Evolutionary conservation across 2,113 vertebrate genomes (phyloP).

Genomic region (Eonycteris spelaea): DNA sequence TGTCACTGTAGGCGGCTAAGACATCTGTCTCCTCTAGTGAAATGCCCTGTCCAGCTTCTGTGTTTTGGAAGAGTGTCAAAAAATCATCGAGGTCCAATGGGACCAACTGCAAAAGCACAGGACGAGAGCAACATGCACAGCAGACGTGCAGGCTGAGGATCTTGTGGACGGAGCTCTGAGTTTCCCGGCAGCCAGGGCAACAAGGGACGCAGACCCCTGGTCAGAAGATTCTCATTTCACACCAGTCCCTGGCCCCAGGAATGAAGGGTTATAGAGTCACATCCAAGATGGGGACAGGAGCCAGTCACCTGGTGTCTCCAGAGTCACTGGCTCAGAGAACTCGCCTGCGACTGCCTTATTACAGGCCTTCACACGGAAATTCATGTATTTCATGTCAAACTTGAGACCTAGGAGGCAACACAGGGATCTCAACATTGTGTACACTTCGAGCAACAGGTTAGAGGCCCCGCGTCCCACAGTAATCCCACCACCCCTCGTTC

Average conservation of each 20-base stretch:
- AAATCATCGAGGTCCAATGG: not conserved
- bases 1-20: not conserved
- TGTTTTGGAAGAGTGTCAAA: not conserved
- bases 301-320: slow-evolving; percentile 92
- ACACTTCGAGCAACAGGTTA: not conserved
- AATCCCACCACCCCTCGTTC: not conserved
- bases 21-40: not conserved
- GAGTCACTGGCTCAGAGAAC: slow-evolving; percentile 92
- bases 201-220: not conserved
- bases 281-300: not conserved
- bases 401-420: slow-evolving; percentile 82
- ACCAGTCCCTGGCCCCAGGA: not conserved
- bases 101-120: not conserved
- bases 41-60: not conserved
- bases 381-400: slow-evolving; percentile 95
- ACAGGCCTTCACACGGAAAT: slow-evolving; percentile 93
- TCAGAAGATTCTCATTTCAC: not conserved
- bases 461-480: not conserved
- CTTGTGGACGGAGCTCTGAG: not conserved
- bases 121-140: not conserved
- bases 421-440: not conserved
- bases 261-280: not conserved
- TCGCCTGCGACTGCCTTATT: slow-evolving; percentile 97
- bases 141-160: not conserved
- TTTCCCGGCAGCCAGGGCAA: not conserved